Evolutionary conservation across 2,797 vertebrate genomes (phyloP), one percentile per base, ranked within the genome.

Genomic region (Enteromius thamalakanensis): DNA sequence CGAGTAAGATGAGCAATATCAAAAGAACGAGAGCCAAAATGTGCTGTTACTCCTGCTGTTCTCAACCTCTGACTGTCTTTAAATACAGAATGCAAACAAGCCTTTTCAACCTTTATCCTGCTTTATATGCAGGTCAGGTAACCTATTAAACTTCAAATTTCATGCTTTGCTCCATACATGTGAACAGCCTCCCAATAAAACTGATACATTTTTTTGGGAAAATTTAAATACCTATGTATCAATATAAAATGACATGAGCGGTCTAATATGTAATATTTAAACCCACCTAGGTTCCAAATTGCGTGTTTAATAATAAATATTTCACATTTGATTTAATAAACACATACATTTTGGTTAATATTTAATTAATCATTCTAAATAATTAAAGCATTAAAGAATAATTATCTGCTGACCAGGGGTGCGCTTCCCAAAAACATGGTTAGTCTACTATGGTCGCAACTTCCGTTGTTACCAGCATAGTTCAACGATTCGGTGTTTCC

Each of bases 41-140:
- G 40, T 23, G 3, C 26, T 53, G 3, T 26, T 83, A 76, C 84
- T 87, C 84, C 85, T 88, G 85, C 62, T 67, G 45, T 29, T 64
- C 15, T 72, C 69, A 3, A 29, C 37, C 64, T 80, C 40, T 45
- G 55, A 45, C 74, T 42, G 53, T 76, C 40, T 34, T 55, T 71
- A 79, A 76, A 71, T 42, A n/a, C 64, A 7, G 21, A 47, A 80
- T 42, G 49, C 34, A 21, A 70, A 64, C 23, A 23, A 76, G 62
- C 34, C 68, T 55, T 68, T 81, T 83, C 64, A 67, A 71, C 47
- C 65, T 7, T 42, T 76, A 45, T 37, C 15, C 64, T 42, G 37
- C 42, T 58, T 4, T 23, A 11, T 58, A 58, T 4, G 55, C 0
- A 0, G n/a, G 55, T 10, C n/a, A 58, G n/a, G 23, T 9, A 58